A percentile compares a stretch with the other conserved stretches of the same genome.
Evolutionary conservation across 23 tunicate species (phyloP).

Genomic region (Ciona savignyi): DNA sequence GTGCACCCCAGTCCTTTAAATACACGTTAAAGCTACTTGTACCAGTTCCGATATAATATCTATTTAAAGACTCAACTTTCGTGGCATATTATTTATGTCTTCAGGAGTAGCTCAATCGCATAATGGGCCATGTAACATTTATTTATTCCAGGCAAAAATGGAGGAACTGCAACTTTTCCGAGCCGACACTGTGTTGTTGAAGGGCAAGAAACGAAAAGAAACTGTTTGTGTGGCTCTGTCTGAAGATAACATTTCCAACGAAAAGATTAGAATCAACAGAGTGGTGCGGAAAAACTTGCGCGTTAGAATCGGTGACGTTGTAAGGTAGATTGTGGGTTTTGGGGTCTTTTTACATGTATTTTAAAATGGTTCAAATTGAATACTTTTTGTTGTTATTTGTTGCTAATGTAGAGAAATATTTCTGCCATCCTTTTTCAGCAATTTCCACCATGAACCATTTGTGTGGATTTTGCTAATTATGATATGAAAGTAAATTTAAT

Average conservation of each 20-base stretch:
- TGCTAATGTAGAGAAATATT: too few species aligned
- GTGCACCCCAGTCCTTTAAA: background rate
- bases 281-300: slow-evolving; percentile 89
- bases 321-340: too few species aligned
- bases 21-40: background rate
- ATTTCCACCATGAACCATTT: too few species aligned
- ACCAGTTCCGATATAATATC: background rate
- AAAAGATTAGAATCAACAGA: slow-evolving; percentile 90
- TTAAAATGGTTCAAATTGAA: too few species aligned
- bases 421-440: too few species aligned
- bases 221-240: slow-evolving; percentile 97
- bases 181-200: slow-evolving; percentile 93
- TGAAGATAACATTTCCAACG: slow-evolving; percentile 80
- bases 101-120: too few species aligned
- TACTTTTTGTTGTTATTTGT: too few species aligned
- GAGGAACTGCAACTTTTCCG: slow-evolving; percentile 89
- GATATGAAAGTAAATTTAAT: too few species aligned
- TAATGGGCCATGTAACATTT: too few species aligned
- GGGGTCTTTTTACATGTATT: too few species aligned
- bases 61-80: background rate
- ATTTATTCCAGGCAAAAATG: slow-evolving; percentile 74
- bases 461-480: too few species aligned
- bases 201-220: slow-evolving; percentile 97
- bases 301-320: slow-evolving; percentile 90
- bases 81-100: background rate